A percentile compares a stretch with the other conserved stretches of the same genome.
Conservation (phyloP, 2,113 vertebrate species). For the Gorsachius goisagi region DNA sequence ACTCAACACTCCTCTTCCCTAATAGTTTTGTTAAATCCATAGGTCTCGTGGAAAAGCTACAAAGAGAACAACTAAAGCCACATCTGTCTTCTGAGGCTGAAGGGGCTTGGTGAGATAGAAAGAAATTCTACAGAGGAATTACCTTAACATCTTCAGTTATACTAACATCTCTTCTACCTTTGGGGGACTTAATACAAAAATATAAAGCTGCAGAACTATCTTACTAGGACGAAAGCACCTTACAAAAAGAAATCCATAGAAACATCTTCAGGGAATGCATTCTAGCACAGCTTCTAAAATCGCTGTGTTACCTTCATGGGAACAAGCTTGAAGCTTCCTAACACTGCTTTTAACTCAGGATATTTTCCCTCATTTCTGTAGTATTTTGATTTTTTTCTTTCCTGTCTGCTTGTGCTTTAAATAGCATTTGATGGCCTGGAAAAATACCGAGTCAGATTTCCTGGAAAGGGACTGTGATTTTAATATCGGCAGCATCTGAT, state of each 20-base stretch:
- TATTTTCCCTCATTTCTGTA: background rate
- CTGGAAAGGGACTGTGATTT: constrained; percentile 31
- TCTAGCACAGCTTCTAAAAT: background rate
- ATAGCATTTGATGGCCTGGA: constrained; percentile 21
- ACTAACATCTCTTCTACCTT: background rate
- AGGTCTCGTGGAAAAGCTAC: background rate
- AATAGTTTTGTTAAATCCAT: background rate
- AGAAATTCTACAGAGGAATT: background rate
- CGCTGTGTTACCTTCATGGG: background rate
- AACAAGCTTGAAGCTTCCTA: background rate
- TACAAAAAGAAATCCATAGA: background rate
- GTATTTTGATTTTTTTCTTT: background rate
- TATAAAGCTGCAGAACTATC: background rate
- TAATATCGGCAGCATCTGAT: constrained; percentile 10
- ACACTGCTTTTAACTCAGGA: background rate
- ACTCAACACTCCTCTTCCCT: background rate
- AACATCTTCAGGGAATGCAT: background rate
- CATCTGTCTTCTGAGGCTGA: background rate
- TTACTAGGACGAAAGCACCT: background rate
- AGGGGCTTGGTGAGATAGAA: background rate
- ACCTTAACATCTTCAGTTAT: background rate
- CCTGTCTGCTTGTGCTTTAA: constrained; percentile 27
- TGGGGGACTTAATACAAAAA: background rate
- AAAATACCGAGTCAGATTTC: constrained; percentile 45
- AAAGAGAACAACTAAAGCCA: background rate